Evolutionary conservation across 1,140 invertebrate genomes (phyloP), one percentile per base, ranked within the genome.

Genomic region (Bradynema listronoti): DNA sequence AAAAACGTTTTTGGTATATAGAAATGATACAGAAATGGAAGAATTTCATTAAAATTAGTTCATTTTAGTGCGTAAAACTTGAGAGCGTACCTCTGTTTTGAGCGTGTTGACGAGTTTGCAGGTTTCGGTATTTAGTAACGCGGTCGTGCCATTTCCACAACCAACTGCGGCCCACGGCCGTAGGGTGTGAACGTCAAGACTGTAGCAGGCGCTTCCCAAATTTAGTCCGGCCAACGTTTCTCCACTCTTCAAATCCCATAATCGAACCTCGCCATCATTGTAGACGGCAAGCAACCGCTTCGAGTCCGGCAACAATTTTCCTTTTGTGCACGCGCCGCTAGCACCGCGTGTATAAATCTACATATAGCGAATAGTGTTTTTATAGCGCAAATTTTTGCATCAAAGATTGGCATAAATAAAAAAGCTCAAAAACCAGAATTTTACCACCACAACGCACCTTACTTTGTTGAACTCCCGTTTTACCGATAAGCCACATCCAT

Each of bases 171-270:
- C 64, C 16, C 68, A 7, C 36, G 33, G 36, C 3, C 32, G 22
- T 11, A n/a, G 11, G 14, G 36, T 33, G 42, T 66, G 49, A 2
- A 53, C 34, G 36, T 66, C 64, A 4, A 66, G 24, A 22, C 65
- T 3, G 22, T 39, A 24, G 34, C 56, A 47, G 9, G 66, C 19
- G 4, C 58, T 33, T 7, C 32, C 27, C 19, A 66, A 25, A 27
- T 29, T 43, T 16, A 69, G 29, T 58, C 39, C 39, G 22, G 6
- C 34, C 7, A 29, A 11, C 43, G 46, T 30, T 36, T 25, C 55
- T n/a, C 29, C 29, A 22, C 49, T 60, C 33, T 66, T 66, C 24
- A 66, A 56, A 36, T 68, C 22, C 64, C 64, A 66, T 47, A 66
- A 39, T 22, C 61, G 24, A 5, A 45, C 64, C 19, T 33, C 29